Conservation (phyloP, 2,888 invertebrate genomes). For the Dryobotodes eremita region DNA sequence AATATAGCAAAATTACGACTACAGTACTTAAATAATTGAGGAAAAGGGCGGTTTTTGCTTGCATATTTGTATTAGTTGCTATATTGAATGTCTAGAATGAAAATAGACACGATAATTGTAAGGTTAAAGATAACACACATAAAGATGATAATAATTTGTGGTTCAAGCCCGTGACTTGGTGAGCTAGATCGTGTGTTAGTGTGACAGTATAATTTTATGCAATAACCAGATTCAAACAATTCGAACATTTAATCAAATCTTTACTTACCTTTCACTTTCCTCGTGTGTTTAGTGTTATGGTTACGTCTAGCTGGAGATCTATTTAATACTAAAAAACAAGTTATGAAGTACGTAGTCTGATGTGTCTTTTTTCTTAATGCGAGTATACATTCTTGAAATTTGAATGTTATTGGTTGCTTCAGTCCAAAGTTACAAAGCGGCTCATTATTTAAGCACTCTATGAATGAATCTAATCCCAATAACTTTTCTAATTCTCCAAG, state of each 20-base stretch:
- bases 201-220: not conserved
- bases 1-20: not conserved
- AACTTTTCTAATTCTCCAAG: not conserved
- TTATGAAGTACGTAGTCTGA: too few relatives aligned
- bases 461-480: not conserved
- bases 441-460: not conserved
- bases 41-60: not conserved
- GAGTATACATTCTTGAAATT: not conserved
- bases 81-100: not conserved
- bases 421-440: not conserved
- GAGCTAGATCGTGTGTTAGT: not conserved
- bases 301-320: not conserved
- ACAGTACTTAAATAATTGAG: not conserved
- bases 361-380: not conserved
- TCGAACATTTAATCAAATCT: not conserved
- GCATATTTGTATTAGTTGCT: not conserved
- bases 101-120: constrained; percentile 6
- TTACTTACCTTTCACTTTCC: not conserved
- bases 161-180: constrained; percentile 2
- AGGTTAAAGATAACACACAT: constrained; percentile 28
- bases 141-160: not conserved
- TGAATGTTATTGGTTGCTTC: not conserved
- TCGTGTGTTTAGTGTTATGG: not conserved
- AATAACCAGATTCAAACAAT: not conserved
- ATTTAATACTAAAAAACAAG: not conserved